A percentile compares a stretch with the other conserved stretches of the same genome.
Evolutionary conservation across 2,113 vertebrate species (phyloP).

Genomic region (Clinocottus analis): DNA sequence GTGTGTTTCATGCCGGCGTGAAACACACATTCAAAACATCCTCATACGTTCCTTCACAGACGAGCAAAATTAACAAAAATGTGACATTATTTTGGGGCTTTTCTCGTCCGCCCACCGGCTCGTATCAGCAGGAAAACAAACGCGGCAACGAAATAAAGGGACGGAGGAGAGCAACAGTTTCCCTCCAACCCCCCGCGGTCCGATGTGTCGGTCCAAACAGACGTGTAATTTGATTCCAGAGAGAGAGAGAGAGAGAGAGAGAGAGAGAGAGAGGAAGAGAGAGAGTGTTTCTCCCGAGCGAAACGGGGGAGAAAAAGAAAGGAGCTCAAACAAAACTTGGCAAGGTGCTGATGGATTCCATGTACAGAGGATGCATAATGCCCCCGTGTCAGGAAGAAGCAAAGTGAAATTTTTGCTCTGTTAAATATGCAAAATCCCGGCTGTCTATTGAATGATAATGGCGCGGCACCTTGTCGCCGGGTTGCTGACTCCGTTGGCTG

Average conservation of each 20-base stretch:
- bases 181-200: slow-evolving; percentile 60
- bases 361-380: slow-evolving; percentile 78
- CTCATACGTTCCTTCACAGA: slow-evolving; percentile 6
- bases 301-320: slow-evolving; percentile 61
- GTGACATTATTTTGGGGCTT: slow-evolving; percentile 37
- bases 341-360: slow-evolving; percentile 75
- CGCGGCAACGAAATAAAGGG: slow-evolving; percentile 44
- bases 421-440: slow-evolving; percentile 82
- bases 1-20: background rate
- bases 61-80: slow-evolving; percentile 33
- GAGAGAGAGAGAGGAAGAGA: no score
- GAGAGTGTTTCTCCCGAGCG: slow-evolving; percentile 52
- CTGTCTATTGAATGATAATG: slow-evolving; percentile 81
- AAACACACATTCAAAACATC: background rate
- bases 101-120: background rate
- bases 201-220: slow-evolving; percentile 76
- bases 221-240: slow-evolving; percentile 73
- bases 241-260: no score
- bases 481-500: slow-evolving; percentile 80
- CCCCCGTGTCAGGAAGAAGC: slow-evolving; percentile 76
- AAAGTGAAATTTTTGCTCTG: slow-evolving; percentile 76
- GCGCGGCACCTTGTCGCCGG: slow-evolving; percentile 78
- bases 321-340: slow-evolving; percentile 75
- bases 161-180: slow-evolving; percentile 46
- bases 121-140: slow-evolving; percentile 52